Conservation (phyloP, 2,888 invertebrate genomes). For the Dasypogon diadema region DNA sequence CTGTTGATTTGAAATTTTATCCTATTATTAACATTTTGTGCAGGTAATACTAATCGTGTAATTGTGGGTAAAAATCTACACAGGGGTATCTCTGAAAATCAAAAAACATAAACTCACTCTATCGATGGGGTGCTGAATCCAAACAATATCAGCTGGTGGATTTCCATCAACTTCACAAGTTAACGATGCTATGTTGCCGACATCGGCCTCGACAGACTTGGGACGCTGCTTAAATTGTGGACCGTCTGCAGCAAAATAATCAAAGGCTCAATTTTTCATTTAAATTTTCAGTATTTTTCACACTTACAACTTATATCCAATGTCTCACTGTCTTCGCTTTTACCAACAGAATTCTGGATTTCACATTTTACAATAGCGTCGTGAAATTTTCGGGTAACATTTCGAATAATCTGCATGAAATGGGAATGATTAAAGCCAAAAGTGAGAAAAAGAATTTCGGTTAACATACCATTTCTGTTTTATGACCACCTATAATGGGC, state of each 20-base stretch:
- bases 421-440: background rate
- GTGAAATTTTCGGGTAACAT: conserved; percentile 85
- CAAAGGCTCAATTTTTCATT: conserved; percentile 18
- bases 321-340: conserved; percentile 87
- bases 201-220: conserved; percentile 83
- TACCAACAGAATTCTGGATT: conserved; percentile 92
- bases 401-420: conserved; percentile 74
- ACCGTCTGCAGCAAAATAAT: conserved; percentile 76
- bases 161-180: conserved; percentile 92
- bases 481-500: conserved; percentile 82
- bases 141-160: conserved; percentile 88
- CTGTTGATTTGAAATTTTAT: conserved; percentile 62
- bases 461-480: conserved; percentile 78
- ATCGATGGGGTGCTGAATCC: conserved; percentile 87
- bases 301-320: conserved; percentile 94
- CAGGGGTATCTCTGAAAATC: background rate
- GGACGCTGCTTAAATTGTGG: conserved; percentile 84
- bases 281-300: conserved; percentile 52
- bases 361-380: conserved; percentile 91
- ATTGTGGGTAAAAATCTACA: no score
- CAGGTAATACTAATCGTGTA: background rate
- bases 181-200: conserved; percentile 82
- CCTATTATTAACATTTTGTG: conserved; percentile 38
- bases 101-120: conserved; percentile 68
- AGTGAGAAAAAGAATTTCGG: background rate